Evolutionary conservation across 2,113 vertebrate species (phyloP).

Genomic region (Oncorhynchus gorbuscha): DNA sequence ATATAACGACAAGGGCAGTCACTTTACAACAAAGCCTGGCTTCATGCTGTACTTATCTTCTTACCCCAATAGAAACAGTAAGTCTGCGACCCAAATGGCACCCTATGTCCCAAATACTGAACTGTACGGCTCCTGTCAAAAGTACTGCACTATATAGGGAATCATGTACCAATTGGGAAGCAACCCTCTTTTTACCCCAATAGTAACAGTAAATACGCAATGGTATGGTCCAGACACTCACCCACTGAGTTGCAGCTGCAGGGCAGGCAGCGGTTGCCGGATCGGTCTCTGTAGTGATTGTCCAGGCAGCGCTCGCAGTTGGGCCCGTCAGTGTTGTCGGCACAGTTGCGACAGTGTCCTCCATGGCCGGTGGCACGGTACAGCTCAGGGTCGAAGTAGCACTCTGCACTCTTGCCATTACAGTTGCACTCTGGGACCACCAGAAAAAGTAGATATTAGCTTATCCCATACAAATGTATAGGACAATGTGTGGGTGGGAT

Average conservation of each 20-base stretch:
- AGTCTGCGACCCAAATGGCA: no score
- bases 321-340: constrained; percentile 84
- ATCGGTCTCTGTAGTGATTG: constrained; percentile 80
- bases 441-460: background rate
- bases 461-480: background rate
- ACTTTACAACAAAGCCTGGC: no score
- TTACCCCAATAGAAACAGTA: background rate
- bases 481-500: background rate
- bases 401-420: constrained; percentile 83
- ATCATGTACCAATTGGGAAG: no score
- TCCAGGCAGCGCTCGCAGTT: constrained; percentile 90
- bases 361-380: constrained; percentile 91
- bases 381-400: constrained; percentile 87
- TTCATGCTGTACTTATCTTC: no score
- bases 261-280: constrained; percentile 76
- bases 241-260: constrained; percentile 88
- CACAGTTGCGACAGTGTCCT: constrained; percentile 86
- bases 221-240: constrained; percentile 62
- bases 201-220: background rate
- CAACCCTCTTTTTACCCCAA: no score
- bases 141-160: no score
- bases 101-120: no score
- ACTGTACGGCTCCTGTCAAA: no score
- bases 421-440: constrained; percentile 88
- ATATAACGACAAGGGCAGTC: background rate